These are phyloP conservation scores for Mirza zaza DNA, from an alignment of 2,113 vertebrate species.

Conservation along the genomic window DNA sequence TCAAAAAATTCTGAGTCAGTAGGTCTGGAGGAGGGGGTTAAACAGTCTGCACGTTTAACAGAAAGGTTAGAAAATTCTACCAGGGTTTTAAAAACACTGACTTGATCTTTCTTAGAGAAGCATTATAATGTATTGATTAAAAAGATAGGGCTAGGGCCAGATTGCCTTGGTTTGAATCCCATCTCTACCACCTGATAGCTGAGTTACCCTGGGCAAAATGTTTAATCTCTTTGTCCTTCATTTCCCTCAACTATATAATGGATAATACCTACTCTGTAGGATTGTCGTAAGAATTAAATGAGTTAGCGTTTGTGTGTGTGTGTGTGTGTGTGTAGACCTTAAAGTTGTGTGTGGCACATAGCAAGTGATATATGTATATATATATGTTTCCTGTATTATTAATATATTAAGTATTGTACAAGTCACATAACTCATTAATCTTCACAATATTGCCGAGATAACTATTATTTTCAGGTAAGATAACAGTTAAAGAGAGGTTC, in stretches of 20 bases:
- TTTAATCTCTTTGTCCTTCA: not conserved
- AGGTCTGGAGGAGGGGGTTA: not conserved
- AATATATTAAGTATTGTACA: not conserved
- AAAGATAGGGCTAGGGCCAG: not conserved
- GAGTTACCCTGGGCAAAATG: not conserved
- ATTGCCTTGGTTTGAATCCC: not conserved
- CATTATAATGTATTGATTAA: not conserved
- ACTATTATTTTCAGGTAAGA: slow-evolving; percentile 21
- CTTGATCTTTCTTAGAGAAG: not conserved
- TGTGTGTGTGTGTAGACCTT: not conserved
- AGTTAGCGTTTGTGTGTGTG: no score
- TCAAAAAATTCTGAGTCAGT: not conserved
- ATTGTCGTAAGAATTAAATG: not conserved
- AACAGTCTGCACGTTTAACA: slow-evolving; percentile 38
- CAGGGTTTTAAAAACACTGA: slow-evolving; percentile 10
- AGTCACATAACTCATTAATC: not conserved
- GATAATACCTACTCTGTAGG: not conserved
- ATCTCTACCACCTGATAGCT: not conserved
- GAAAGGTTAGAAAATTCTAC: slow-evolving; percentile 1
- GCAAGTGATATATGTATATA: not conserved
- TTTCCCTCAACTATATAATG: not conserved
- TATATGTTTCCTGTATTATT: not conserved
- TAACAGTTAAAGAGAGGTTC: not conserved
- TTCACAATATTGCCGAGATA: not conserved
- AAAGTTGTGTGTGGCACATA: not conserved